phyloP scores from a whole-genome alignment of 2,113 vertebrate genomes.

The Cynoglossus semilaevis region DNA sequence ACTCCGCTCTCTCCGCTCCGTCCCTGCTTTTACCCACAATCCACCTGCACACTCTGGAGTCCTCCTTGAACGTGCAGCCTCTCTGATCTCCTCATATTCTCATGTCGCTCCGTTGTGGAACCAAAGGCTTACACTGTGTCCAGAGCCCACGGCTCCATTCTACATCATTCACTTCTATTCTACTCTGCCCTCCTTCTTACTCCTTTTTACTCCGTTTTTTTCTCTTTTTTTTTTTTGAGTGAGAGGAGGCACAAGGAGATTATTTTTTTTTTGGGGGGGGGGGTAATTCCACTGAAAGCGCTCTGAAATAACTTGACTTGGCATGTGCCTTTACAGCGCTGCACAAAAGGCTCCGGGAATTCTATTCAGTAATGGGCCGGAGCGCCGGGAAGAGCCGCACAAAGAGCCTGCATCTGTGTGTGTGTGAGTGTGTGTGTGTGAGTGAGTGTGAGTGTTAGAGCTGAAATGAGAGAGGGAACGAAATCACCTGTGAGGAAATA shows the following conservation, averaged over 20 bases:
- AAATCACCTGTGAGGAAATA: slow-evolving; percentile 63
- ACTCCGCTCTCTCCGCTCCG: background rate
- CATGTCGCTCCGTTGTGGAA: slow-evolving; percentile 43
- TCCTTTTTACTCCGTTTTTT: background rate
- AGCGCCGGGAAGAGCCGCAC: slow-evolving; percentile 53
- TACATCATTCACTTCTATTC: slow-evolving; percentile 55
- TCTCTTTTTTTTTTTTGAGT: no score
- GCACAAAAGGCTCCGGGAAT: slow-evolving; percentile 68
- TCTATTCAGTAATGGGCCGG: slow-evolving; percentile 64
- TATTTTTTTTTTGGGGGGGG: no score
- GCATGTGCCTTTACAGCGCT: slow-evolving; percentile 71
- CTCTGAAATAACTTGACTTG: slow-evolving; percentile 72
- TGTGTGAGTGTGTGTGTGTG: slow-evolving; percentile 10
- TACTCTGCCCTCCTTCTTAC: slow-evolving; percentile 36
- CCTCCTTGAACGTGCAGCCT: slow-evolving; percentile 34
- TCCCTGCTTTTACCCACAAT: slow-evolving; percentile 25
- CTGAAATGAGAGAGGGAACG: slow-evolving; percentile 51
- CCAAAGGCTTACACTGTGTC: slow-evolving; percentile 51
- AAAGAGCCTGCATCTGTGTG: slow-evolving; percentile 36
- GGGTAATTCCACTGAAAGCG: slow-evolving; percentile 68
- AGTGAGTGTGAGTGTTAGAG: slow-evolving; percentile 21
- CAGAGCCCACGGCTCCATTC: slow-evolving; percentile 49
- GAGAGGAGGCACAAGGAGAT: slow-evolving; percentile 56
- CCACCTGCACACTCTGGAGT: slow-evolving; percentile 28
- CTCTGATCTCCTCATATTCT: slow-evolving; percentile 53